A percentile compares a stretch with the other conserved stretches of the same genome.
phyloP scores from a whole-genome alignment of 2,797 vertebrate genomes.

The Pteronotus mesoamericanus region DNA sequence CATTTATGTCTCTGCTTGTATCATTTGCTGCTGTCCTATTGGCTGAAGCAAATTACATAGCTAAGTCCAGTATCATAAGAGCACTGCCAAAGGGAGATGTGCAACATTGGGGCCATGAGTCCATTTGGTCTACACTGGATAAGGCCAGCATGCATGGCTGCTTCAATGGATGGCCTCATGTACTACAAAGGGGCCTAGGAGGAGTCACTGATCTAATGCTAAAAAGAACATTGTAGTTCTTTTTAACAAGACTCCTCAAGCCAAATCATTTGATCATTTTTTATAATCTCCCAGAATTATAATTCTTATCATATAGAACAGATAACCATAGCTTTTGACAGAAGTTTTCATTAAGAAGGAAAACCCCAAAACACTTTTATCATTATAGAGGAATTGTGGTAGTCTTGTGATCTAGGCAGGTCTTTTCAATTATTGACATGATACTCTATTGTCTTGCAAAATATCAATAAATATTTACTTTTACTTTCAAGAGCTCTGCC shows the following conservation, averaged over 20 bases:
- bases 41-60: not conserved
- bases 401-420: not conserved
- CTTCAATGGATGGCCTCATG: not conserved
- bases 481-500: not conserved
- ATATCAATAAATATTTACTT: not conserved
- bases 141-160: accelerated
- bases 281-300: not conserved
- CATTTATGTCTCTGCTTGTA: not conserved
- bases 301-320: not conserved
- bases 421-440: not conserved
- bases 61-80: not conserved
- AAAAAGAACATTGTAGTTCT: not conserved
- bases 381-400: not conserved
- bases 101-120: too few relatives aligned
- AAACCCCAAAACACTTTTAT: not conserved
- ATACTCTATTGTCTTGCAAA: not conserved
- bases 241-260: not conserved
- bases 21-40: not conserved
- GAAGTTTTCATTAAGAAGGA: not conserved
- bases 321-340: not conserved
- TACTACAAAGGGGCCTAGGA: not conserved
- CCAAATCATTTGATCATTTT: not conserved
- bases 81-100: not conserved
- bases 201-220: not conserved
- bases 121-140: accelerated